Percentiles rank a stretch among this genome's conserved stretches.
These are phyloP conservation scores for Pentalonia nigronervosa DNA, from an alignment of 1,140 invertebrate genomes.

Conservation along the genomic window DNA sequence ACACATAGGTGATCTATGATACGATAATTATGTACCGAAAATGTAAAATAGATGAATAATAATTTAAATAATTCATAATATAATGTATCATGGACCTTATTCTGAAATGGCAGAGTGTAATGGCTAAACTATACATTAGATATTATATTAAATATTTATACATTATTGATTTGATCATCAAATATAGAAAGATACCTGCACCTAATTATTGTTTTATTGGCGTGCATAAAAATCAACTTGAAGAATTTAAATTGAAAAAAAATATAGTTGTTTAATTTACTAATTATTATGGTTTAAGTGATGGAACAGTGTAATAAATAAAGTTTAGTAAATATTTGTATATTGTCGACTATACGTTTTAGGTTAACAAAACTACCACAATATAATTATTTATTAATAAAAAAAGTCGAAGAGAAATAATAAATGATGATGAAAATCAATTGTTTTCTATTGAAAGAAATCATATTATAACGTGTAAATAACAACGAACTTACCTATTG, in stretches of 20 bases:
- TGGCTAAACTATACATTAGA: background rate
- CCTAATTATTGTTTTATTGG: background rate
- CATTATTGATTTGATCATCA: background rate
- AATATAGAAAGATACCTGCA: background rate
- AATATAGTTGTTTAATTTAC: background rate
- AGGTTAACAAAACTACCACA: background rate
- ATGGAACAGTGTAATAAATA: background rate
- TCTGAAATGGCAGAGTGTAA: background rate
- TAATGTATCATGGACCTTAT: conserved; percentile 11
- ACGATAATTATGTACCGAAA: conserved; percentile 26
- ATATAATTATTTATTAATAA: background rate
- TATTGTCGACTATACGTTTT: background rate
- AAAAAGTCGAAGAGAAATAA: background rate
- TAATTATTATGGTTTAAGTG: background rate
- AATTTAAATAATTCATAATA: conserved; percentile 3
- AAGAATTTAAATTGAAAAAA: conserved; percentile 2
- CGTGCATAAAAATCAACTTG: background rate
- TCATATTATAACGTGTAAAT: conserved; percentile 8
- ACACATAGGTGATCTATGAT: background rate
- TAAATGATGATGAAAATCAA: background rate
- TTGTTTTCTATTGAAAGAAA: background rate
- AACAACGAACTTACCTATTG: background rate
- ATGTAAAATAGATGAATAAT: conserved; percentile 23
- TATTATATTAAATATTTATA: background rate
- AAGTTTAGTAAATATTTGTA: background rate